Evolutionary conservation across 2,797 vertebrate genomes (phyloP), one percentile per base, ranked within the genome.

Genomic region (Leptatherina wallacei): DNA sequence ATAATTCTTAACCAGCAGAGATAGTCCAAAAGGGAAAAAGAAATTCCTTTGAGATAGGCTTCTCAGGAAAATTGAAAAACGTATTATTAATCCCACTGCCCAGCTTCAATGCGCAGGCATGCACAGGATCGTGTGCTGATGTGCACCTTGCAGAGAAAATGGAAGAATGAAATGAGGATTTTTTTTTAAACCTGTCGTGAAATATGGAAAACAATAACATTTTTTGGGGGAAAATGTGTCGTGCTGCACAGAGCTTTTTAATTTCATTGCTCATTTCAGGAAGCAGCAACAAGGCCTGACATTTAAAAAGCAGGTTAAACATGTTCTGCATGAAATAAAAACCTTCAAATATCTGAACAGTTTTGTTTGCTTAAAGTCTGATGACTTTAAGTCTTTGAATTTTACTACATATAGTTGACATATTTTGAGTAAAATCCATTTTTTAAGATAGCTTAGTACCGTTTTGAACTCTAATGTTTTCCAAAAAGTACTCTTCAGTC

Each of bases 21-120:
- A 90, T 84, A 82, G 78, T 78, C 80, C 77, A 80, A 79, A 73
- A 58, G 30, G 52, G 22, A 38, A 58, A 61, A 81, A 85, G 91
- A 89, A 81, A 69, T 84, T 83, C 71, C 69, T 89, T 83, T 86
- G 65, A 86, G 88, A 90, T 85, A 83, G 84, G 65, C 83, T 77
- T 65, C 87, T 87, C 73, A 64, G 71, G 71, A 85, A 91, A 91
- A 92, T 87, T 84, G 77, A 89, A 91, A 85, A 89, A 85, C 47
- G 82, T 86, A 83, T 85, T 83, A 89, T 87, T 85, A 89, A 86
- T 89, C 83, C 68, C 42, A 47, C 71, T 80, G 75, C 73, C 72
- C 30, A 8, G 75, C 62, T 52, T 29, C 67, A 58, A 51, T 22
- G 38, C 27, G 63, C 18, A 69, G 11, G 47, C 35, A 56, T n/a